These are phyloP conservation scores for Amorpha juglandis DNA, from an alignment of 2,888 invertebrate species.

Conservation along the genomic window DNA sequence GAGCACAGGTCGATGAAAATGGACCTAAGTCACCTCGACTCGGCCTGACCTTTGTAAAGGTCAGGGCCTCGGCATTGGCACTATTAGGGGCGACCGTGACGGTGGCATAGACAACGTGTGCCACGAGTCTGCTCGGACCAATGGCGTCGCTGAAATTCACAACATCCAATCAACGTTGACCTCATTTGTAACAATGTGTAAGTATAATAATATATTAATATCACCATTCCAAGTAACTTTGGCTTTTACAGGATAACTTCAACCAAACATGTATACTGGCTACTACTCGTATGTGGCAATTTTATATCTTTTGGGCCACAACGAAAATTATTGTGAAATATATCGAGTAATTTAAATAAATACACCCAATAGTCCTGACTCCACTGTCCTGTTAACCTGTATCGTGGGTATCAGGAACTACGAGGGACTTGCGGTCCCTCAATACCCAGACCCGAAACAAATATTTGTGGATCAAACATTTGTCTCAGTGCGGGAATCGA, in stretches of 20 bases:
- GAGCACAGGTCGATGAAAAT: not conserved
- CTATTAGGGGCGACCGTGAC: slow-evolving; percentile 74
- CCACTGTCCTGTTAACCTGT: no score
- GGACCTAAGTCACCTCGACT: slow-evolving; percentile 43
- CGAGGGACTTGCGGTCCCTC: no score
- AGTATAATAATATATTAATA: not conserved
- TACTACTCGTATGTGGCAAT: not conserved
- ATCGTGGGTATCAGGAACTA: no score
- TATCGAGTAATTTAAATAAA: no score
- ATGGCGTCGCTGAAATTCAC: slow-evolving; percentile 76
- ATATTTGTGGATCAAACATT: no score
- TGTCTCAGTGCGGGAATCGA: no score
- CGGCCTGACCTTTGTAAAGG: slow-evolving; percentile 55
- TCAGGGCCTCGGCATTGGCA: slow-evolving; percentile 64
- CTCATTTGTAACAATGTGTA: not conserved
- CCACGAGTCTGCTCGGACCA: slow-evolving; percentile 84
- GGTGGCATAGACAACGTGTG: slow-evolving; percentile 81
- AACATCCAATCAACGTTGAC: slow-evolving; percentile 17
- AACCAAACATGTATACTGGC: not conserved
- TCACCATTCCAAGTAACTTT: not conserved
- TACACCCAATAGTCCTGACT: no score
- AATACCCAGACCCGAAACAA: no score
- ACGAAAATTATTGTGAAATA: no score
- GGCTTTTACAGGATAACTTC: not conserved
- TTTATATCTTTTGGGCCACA: no score